Percentiles rank a stretch among this genome's conserved stretches.
phyloP scores from a whole-genome alignment of 2,797 vertebrate genomes.

The Coluber constrictor region DNA sequence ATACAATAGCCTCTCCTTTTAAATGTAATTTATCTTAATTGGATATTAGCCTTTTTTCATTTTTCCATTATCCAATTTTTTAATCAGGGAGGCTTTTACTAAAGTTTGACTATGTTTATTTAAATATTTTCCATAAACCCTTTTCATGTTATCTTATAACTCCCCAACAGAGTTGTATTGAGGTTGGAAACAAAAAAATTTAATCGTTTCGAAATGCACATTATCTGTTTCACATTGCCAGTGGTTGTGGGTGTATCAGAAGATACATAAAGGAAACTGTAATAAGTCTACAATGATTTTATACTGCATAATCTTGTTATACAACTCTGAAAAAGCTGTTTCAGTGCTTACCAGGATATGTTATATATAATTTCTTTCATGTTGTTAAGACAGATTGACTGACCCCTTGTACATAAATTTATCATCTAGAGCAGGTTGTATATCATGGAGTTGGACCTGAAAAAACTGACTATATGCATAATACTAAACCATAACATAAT shows the following conservation, averaged over 20 bases:
- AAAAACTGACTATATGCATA: neutral
- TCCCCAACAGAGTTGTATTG: neutral
- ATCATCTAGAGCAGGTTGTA: neutral
- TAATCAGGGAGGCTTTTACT: conserved; percentile 26
- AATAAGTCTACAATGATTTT: conserved; percentile 7
- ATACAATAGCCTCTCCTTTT: neutral
- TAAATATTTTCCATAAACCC: conserved; percentile 20
- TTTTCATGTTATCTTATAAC: conserved; percentile 25
- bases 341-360: neutral
- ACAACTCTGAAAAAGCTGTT: neutral
- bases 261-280: neutral
- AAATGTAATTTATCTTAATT: conserved; percentile 21
- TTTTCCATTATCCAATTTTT: conserved; percentile 7
- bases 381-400: neutral
- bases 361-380: neutral
- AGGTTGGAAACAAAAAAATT: conserved; percentile 9
- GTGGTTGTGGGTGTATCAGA: neutral
- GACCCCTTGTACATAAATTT: neutral
- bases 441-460: neutral
- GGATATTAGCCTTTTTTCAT: neutral
- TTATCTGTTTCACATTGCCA: neutral
- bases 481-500: neutral
- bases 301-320: neutral
- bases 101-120: neutral
- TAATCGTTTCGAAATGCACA: neutral